Evolutionary conservation across 2,113 vertebrate genomes (phyloP).

Genomic region (Pelvicachromis taeniatus): DNA sequence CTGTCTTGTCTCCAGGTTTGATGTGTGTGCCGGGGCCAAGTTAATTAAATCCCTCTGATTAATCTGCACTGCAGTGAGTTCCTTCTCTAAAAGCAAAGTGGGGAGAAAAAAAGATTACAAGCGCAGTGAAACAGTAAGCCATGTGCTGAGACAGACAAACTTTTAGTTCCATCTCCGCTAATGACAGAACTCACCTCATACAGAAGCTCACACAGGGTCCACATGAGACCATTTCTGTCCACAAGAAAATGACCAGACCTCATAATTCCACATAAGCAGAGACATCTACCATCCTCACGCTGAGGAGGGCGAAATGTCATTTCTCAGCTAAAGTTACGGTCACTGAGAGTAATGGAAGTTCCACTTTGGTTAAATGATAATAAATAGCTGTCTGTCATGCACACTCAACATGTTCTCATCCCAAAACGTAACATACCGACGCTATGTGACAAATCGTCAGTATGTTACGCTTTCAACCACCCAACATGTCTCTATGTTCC

Average conservation of each 20-base stretch:
- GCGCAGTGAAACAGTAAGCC: constrained; percentile 36
- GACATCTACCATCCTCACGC: background rate
- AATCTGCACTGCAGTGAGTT: constrained; percentile 71
- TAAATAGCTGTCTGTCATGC: background rate
- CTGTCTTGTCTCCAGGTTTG: constrained; percentile 71
- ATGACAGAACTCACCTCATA: background rate
- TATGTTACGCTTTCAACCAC: no score
- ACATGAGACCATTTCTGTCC: background rate
- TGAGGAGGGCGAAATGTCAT: background rate
- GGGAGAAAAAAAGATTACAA: constrained; percentile 18
- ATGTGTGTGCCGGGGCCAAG: constrained; percentile 65
- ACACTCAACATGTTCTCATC: no score
- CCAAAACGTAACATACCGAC: no score
- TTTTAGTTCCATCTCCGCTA: constrained; percentile 24
- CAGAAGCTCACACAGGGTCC: background rate
- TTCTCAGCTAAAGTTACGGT: background rate
- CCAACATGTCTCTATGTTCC: no score
- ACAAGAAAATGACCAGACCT: constrained; percentile 9
- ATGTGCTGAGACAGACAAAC: constrained; percentile 42
- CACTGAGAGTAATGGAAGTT: background rate
- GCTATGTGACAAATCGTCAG: no score
- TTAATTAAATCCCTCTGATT: constrained; percentile 79
- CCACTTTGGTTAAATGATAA: background rate
- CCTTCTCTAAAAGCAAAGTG: constrained; percentile 37
- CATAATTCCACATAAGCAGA: constrained; percentile 22